Base-by-base conservation (phyloP, 1,140 invertebrate species). In the Heliconius himera region DNA sequence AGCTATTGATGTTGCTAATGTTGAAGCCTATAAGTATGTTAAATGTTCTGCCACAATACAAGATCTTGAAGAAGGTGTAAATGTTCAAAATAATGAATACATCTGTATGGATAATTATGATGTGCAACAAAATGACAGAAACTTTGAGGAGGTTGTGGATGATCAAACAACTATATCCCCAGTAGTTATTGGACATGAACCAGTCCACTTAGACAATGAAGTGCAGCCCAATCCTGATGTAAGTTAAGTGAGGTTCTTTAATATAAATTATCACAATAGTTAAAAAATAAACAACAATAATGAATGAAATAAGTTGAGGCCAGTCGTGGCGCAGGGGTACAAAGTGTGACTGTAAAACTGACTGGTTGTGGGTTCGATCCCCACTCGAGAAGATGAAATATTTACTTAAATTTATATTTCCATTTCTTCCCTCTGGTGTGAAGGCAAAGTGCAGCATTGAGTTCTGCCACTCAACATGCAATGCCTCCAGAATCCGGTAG, bases 181-280 rank as follows among this genome's bases (percentile, higher is more conserved):
- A 70, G 49, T 76, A 33, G 20, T 70, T 8, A 72, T 70, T 54
- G 82, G 77, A 20, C 83, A 87, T 76, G 78, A 81, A 79, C 89
- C 89, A 22, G 83, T 94, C 13, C 83, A 91, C 76, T 83, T 93
- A 16, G 89, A 92, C 76, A 94, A 92, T 90, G 92, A 94, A 87
- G 88, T 91, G 8, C 85, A 92, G 72, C 74, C 83, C 5, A 85
- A 90, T 71, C 85, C 87, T 79, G 86, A 83, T 73, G 92, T 93
- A 77, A 86, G 88, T 76, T 70, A 29, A 73, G 9, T 46, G 16
- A 1, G 41, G 13, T 46, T 13, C 13, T 70, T 73, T 73, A 22
- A 16, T 56, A 76, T 71, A 36, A 36, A 36, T 36, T 36, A 36
- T 0, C 6, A 6, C 26, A 26, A 26, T 36, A 36, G 33, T 36